Conservation (phyloP, 35 echinoderm and acorn worm species). For the Apostichopus japonicus region DNA sequence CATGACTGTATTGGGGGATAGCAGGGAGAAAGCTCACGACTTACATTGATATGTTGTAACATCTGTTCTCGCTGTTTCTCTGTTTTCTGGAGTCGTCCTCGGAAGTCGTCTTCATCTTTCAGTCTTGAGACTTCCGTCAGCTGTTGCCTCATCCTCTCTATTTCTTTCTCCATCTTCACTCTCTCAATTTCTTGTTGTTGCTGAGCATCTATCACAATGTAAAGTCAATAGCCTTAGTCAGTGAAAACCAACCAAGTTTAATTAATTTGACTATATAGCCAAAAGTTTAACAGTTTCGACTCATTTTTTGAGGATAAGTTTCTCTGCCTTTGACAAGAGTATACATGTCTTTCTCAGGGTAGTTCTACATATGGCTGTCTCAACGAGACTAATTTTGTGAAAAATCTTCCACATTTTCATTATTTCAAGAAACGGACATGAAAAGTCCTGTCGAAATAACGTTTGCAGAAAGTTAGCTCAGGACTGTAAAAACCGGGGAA, state of each 20-base stretch:
- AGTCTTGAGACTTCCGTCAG: constrained; percentile 66
- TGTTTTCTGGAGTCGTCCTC: constrained; percentile 71
- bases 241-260: background rate
- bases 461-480: too few relatives aligned
- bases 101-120: constrained; percentile 67
- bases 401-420: too few relatives aligned
- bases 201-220: constrained; percentile 47
- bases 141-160: constrained; percentile 73
- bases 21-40: background rate
- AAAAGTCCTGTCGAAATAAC: too few relatives aligned
- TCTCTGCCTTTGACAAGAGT: background rate
- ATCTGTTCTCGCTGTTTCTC: constrained; percentile 79
- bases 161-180: constrained; percentile 78
- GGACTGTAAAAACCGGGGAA: too few relatives aligned
- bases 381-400: too few relatives aligned
- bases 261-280: too few relatives aligned
- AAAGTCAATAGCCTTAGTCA: background rate
- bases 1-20: too few relatives aligned
- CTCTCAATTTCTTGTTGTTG: constrained; percentile 64
- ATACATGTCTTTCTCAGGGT: background rate
- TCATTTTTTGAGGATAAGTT: background rate
- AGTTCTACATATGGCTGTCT: too few relatives aligned
- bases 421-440: too few relatives aligned
- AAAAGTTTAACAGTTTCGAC: background rate
- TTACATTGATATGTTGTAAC: constrained; percentile 85